Evolutionary conservation across 2,797 vertebrate species (phyloP), one percentile per base, ranked within the genome.

Genomic region (Sitta carolinensis): DNA sequence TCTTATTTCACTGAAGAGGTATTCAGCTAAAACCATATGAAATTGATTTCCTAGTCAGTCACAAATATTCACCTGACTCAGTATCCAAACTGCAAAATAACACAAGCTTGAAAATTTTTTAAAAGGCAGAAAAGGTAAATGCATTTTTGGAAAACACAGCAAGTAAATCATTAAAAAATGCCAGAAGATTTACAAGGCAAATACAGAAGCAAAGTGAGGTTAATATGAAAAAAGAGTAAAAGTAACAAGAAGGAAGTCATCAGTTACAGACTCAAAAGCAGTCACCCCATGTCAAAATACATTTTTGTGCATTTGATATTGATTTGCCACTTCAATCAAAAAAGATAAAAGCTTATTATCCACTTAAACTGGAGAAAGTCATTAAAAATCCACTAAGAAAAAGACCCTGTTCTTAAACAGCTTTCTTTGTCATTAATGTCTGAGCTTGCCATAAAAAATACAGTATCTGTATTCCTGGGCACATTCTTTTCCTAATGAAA

Each of bases 401-500:
- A 84, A 29, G 14, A 10, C 13, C 16, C 40, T 10, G 13, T 16
- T 21, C 26, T 34, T 45, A 10, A 72, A 29, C 13, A n/a, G 29
- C 29, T 78, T 57, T 79, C 29, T 79, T 74, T 62, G 45, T 59
- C 36, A 47, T 18, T 61, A 30, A 58, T n/a, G 7, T 62, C 54
- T 23, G 27, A 69, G 29, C 42, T 45, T 67, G 70, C 63, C 18
- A 72, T 47, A 30, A 77, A 72, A 47, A 50, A 73, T 45, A 45
- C 42, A 25, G 27, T 58, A 19, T 59, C 58, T 67, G 18, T 82
- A 64, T 32, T 83, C 34, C 68, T 50, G 29, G 23, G 42, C 27
- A 67, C 72, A 72, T 91, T 91, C 68, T 82, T 91, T 54, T 47
- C 76, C 54, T 74, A 80, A 83, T 70, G 68, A 89, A 92, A 85